Evolutionary conservation across 2,113 vertebrate species (phyloP), one percentile per base, ranked within the genome.

Genomic region (Pagrus major): DNA sequence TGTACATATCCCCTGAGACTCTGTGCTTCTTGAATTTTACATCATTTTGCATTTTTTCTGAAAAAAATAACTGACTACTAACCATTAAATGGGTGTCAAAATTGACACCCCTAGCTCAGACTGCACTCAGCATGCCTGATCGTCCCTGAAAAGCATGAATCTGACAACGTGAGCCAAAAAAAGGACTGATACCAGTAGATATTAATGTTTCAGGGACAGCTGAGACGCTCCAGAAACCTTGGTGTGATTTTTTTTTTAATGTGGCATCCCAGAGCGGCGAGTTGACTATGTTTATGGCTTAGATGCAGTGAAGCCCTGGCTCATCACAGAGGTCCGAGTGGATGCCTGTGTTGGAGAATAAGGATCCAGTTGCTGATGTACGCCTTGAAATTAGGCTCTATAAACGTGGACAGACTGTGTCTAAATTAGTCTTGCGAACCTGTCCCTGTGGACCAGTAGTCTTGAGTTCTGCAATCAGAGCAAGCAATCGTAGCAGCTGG

Each of bases 401-500:
- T 56, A 56, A 41, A 59, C 14, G 21, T 12, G 63, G n/a, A 64
- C 21, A 16, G 25, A 29, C 33, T 3, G 14, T 23, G 35, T 46
- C 31, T 66, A 66, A 76, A 72, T 69, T n/a, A 52, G 54, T 66
- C 44, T 6, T 52, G 21, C 12, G 3, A 55, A 20, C 47, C 18
- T 18, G 52, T 77, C 47, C 21, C 16, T 25, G n/a, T 41, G 65
- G 15, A 25, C 6, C 20, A 35, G 39, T 51, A 66, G 25, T 6
- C 60, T 71, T 25, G 4, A 58, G n/a, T 41, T 60, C 55, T 54
- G 63, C 68, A 74, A 47, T n/a, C 10, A 42, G 29, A 70, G 25
- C 39, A 71, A 37, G 20, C 0, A 58, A 10, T 68, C 4, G 5
- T 44, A 41, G 39, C 78, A 80, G 66, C 81, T 86, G 75, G 82